These are phyloP conservation scores for Passer montanus DNA, from an alignment of 2,113 vertebrate species.

Conservation along the genomic window DNA sequence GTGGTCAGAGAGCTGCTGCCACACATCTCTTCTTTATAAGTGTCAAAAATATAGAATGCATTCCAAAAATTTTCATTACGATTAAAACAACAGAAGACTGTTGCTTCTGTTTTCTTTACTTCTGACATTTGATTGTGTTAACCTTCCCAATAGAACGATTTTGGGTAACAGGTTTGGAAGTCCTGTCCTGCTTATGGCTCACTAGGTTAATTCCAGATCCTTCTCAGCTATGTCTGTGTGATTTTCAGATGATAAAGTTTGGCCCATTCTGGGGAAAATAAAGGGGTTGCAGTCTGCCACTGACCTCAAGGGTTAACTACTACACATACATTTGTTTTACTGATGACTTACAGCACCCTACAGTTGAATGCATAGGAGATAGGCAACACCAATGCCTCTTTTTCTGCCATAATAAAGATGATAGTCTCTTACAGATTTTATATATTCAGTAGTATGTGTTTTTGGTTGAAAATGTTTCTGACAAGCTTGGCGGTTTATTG, in stretches of 20 bases:
- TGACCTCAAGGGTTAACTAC: neutral
- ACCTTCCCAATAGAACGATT: neutral
- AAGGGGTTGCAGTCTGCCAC: neutral
- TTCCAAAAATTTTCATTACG: neutral
- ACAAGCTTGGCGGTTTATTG: neutral
- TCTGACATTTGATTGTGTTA: neutral
- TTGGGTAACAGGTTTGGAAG: neutral
- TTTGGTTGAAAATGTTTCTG: neutral
- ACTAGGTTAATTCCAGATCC: neutral
- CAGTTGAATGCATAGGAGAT: accelerated
- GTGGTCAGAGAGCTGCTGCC: neutral
- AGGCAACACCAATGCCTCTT: neutral
- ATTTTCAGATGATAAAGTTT: neutral
- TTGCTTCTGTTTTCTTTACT: neutral
- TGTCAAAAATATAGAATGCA: neutral
- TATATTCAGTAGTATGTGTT: neutral
- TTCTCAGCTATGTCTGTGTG: neutral
- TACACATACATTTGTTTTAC: neutral
- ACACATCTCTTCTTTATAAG: neutral
- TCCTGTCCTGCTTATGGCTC: neutral
- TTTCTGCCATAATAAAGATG: neutral
- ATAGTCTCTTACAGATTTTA: neutral
- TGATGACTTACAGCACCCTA: neutral
- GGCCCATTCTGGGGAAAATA: neutral
- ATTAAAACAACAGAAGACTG: neutral